Conservation (phyloP, 2,113 vertebrate species). For the Phrynosoma blainvillii region DNA sequence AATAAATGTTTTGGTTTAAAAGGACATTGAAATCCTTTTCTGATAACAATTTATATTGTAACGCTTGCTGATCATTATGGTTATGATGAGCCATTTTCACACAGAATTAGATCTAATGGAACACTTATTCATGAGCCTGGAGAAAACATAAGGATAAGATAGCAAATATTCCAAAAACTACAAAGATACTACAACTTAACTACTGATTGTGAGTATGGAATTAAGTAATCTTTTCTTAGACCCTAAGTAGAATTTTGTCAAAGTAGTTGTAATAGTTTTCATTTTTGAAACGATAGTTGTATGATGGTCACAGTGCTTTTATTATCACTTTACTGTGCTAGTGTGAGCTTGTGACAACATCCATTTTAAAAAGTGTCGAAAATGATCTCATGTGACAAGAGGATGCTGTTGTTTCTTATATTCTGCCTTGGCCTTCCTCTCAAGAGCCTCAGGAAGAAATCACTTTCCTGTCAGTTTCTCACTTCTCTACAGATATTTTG, state of each 20-base stretch:
- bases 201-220: slow-evolving; percentile 53
- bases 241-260: slow-evolving; percentile 49
- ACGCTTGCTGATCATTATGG: slow-evolving; percentile 63
- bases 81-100: slow-evolving; percentile 65
- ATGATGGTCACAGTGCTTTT: slow-evolving; percentile 29
- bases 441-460: slow-evolving; percentile 54
- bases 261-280: slow-evolving; percentile 26
- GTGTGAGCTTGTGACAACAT: slow-evolving; percentile 39
- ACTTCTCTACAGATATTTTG: slow-evolving; percentile 45
- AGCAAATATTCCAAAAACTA: slow-evolving; percentile 75
- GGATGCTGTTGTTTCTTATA: slow-evolving; percentile 38
- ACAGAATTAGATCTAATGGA: slow-evolving; percentile 63
- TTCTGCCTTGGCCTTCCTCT: slow-evolving; percentile 28
- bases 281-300: slow-evolving; percentile 40
- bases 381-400: not conserved
- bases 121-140: slow-evolving; percentile 42
- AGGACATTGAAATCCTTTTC: slow-evolving; percentile 41
- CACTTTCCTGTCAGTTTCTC: slow-evolving; percentile 47
- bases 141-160: slow-evolving; percentile 74
- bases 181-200: slow-evolving; percentile 58
- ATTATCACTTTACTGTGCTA: slow-evolving; percentile 50
- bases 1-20: slow-evolving; percentile 60
- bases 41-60: slow-evolving; percentile 68
- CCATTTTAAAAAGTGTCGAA: slow-evolving; percentile 34
- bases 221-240: slow-evolving; percentile 57